phyloP scores from a whole-genome alignment of 2,113 vertebrate species.

The Climacteris rufus region DNA sequence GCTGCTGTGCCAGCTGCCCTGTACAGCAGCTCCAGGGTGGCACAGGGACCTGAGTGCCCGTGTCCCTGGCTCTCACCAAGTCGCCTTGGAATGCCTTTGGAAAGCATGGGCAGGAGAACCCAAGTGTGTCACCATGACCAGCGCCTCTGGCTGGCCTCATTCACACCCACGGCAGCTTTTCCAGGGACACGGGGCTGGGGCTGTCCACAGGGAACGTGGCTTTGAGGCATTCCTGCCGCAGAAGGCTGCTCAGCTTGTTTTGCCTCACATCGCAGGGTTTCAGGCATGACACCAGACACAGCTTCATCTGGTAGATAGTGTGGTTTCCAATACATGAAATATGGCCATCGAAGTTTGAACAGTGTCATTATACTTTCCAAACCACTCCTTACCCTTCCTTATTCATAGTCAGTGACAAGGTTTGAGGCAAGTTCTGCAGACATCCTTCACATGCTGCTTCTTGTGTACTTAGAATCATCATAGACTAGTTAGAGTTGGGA shows the following conservation, averaged over 20 bases:
- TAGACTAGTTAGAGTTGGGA: background rate
- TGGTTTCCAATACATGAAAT: background rate
- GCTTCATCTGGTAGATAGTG: background rate
- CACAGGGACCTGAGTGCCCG: no score
- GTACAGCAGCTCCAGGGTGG: no score
- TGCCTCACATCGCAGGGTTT: background rate
- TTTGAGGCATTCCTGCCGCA: background rate
- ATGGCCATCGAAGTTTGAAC: background rate
- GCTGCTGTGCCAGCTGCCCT: background rate
- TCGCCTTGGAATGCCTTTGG: background rate
- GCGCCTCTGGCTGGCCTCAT: background rate
- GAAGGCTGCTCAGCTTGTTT: background rate
- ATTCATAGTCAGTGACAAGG: background rate
- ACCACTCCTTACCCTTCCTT: background rate
- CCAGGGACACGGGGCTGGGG: background rate
- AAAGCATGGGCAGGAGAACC: background rate
- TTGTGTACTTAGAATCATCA: background rate
- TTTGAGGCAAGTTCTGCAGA: background rate
- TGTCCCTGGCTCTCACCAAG: background rate
- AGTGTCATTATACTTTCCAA: background rate
- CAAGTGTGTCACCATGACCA: background rate
- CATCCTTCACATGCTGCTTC: background rate
- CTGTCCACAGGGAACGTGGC: background rate
- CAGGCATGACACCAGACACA: background rate
- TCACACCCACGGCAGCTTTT: background rate